These are phyloP conservation scores for Sciurus vulgaris DNA, from an alignment of 2,797 vertebrate species.

Conservation along the genomic window DNA sequence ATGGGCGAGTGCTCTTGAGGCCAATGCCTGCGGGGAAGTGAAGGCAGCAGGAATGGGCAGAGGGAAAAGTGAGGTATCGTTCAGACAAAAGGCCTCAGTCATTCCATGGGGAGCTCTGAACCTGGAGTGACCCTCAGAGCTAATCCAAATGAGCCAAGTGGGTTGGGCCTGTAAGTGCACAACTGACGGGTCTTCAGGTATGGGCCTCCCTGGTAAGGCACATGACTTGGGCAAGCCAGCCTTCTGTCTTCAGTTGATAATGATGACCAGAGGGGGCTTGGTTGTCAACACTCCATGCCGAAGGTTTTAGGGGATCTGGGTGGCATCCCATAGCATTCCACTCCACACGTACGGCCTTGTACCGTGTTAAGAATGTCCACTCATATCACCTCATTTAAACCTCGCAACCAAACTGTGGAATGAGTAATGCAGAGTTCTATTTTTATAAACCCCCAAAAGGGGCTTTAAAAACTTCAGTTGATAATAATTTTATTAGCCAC, in stretches of 20 bases:
- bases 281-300: not conserved
- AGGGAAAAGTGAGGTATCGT: not conserved
- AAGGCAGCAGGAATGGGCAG: not conserved
- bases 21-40: not conserved
- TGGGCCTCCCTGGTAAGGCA: not conserved
- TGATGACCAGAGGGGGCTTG: not conserved
- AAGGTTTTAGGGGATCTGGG: not conserved
- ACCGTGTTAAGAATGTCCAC: not conserved
- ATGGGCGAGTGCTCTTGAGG: not conserved
- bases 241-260: not conserved
- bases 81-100: not conserved
- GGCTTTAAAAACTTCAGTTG: not conserved
- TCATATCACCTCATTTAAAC: not conserved
- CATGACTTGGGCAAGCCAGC: not conserved
- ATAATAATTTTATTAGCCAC: slow-evolving; percentile 24
- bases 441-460: not conserved
- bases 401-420: not conserved
- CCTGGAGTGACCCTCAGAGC: not conserved
- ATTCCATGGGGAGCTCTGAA: not conserved
- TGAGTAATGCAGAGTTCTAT: not conserved
- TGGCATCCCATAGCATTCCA: too few relatives aligned
- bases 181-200: not conserved
- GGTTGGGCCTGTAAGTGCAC: not conserved
- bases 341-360: too few relatives aligned
- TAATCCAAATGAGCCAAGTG: not conserved